Evolutionary conservation across 2,888 invertebrate genomes (phyloP).

Genomic region (Nomada flava): DNA sequence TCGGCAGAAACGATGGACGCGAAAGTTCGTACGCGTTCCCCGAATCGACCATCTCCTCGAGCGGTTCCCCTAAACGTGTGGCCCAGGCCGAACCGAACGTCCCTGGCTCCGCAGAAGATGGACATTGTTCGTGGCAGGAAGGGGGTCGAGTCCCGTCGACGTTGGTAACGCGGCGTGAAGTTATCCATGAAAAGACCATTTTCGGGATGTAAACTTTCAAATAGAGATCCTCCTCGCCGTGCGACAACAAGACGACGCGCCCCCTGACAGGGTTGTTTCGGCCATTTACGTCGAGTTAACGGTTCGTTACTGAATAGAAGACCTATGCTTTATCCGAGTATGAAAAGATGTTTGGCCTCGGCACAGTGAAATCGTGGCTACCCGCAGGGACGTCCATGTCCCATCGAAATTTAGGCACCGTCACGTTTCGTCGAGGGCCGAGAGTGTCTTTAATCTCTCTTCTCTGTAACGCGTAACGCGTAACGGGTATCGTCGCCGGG

Average conservation of each 20-base stretch:
- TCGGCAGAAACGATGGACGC: not conserved
- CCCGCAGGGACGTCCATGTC: conserved; percentile 52
- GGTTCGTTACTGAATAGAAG: conserved; percentile 80
- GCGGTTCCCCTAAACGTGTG: not conserved
- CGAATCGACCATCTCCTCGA: not conserved
- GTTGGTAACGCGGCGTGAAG: conserved; percentile 68
- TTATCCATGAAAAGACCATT: conserved; percentile 77
- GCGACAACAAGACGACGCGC: conserved; percentile 64
- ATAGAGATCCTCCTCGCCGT: conserved; percentile 63
- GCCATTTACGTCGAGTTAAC: conserved; percentile 82
- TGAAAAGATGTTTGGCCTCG: conserved; percentile 81
- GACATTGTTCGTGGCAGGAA: conserved; percentile 39
- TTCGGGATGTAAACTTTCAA: conserved; percentile 68
- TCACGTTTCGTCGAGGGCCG: conserved; percentile 43
- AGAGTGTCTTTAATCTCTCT: not conserved
- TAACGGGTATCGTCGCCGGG: not conserved
- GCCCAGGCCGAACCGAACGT: conserved; percentile 16
- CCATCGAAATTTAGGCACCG: conserved; percentile 49
- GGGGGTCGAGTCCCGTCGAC: conserved; percentile 2
- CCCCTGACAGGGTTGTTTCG: conserved; percentile 66
- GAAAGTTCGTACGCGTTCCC: not conserved
- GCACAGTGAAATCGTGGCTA: conserved; percentile 71
- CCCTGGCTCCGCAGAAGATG: conserved; percentile 9
- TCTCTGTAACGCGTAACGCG: too few relatives aligned
- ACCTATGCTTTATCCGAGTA: conserved; percentile 72